Conservation (phyloP, 2,113 vertebrate genomes). For the Sturnus vulgaris region DNA sequence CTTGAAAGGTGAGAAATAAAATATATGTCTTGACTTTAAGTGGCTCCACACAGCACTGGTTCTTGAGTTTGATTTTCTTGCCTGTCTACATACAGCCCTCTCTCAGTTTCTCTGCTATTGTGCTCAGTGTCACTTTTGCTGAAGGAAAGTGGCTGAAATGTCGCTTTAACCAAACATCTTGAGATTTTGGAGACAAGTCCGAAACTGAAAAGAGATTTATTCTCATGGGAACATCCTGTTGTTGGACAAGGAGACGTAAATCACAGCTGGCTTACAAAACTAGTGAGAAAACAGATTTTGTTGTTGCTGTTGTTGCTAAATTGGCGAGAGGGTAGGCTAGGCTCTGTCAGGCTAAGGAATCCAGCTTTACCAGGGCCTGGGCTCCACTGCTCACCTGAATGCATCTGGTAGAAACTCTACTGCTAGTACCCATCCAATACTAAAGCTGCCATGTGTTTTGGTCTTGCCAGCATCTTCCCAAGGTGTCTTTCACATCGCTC, state of each 20-base stretch:
- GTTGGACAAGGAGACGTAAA: not conserved
- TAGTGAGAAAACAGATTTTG: not conserved
- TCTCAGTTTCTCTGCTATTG: constrained; percentile 9
- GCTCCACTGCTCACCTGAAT: not conserved
- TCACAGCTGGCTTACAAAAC: not conserved
- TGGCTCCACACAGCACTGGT: not conserved
- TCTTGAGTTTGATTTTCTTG: constrained; percentile 35
- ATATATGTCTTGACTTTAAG: constrained; percentile 33
- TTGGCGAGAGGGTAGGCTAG: not conserved
- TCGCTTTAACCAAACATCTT: not conserved
- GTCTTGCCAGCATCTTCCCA: not conserved
- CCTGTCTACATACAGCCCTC: not conserved
- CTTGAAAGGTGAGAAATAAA: constrained; percentile 43
- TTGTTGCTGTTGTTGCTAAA: not conserved
- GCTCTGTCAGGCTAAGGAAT: not conserved
- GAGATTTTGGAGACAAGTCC: constrained; percentile 10
- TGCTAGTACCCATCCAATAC: fast-evolving
- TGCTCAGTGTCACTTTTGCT: constrained; percentile 26
- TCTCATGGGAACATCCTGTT: not conserved
- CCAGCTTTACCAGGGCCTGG: not conserved
- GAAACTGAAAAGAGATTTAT: not conserved
- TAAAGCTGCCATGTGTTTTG: not conserved
- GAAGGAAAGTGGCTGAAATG: constrained; percentile 39
- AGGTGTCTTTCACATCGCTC: not conserved
- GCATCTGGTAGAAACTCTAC: not conserved